Base-by-base conservation (phyloP, 2,888 invertebrate species). In the Chelonus formosanus region DNA sequence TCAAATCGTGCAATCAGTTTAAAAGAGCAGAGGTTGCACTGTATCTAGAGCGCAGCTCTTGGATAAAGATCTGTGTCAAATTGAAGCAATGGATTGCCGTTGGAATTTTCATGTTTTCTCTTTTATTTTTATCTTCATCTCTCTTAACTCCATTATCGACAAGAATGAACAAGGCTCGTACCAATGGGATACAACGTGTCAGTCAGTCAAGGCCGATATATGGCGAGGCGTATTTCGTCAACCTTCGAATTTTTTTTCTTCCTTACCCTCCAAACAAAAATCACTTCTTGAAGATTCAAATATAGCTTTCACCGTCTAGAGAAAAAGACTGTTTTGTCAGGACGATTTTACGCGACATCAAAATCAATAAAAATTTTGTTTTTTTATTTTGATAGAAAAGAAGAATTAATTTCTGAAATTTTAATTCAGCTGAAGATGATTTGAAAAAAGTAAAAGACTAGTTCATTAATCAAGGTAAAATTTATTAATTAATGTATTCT, bases 51-150 rank as follows among this genome's bases (percentile, higher is more conserved):
- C 71, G 67, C 65, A 71, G 58, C 71, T 63, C 62, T 61, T 61
- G 67, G 71, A 70, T 70, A 67, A 70, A 71, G 68, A 71, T 71
- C 70, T 67, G 71, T 71, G 70, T 71, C 70, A 71, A 67, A 70
- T 70, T 63, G 64, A 52, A 58, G 36, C 70, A 68, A 71, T 69
- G 67, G 59, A 69, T 65, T 50, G 63, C 60, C 58, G 68, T 50
- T 48, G 55, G 43, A 48, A 48, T 10, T 48, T 48, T 45, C 3
- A 34, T n/a, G 20, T 6, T 43, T 43, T 43, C 36, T 52, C 32
- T 34, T 62, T 47, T 66, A 36, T 59, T 52, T 36, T 45, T 8
- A 40, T 50, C 34, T 52, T 44, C 55, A 52, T 59, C 48, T 56
- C 47, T 45, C 31, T 57, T 52, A 52, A 32, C 52, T 31, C 52